Base-by-base conservation (phyloP, 2,113 vertebrate genomes). In the Neodon shergylaensis region DNA sequence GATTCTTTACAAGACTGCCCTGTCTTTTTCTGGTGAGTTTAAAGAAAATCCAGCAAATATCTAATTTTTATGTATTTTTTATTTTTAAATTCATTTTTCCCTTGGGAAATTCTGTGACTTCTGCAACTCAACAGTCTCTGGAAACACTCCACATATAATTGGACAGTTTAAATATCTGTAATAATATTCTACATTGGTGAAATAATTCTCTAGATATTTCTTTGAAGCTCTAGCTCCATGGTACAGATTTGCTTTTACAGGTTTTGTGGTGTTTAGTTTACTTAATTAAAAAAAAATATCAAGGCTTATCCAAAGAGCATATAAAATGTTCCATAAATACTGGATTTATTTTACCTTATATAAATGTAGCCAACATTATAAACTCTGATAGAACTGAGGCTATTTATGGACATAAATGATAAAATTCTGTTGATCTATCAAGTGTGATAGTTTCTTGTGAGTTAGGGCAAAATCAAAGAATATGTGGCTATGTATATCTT, bases 1-100 rank as follows among this genome's bases (percentile, higher is more conserved):
- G n/a, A 77, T 86, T 96, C 79, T 95, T 96, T 95, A 89, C 89
- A 92, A 89, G 66, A 52, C 65, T 21, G 47, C 52, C 86, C 78
- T 90, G 33, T 93, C 21, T 92, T 97, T 95, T 93, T 87, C 92
- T 72, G 44, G 94, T 92, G 61, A 91, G 61, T 86, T 79, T 85
- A 97, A 81, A 91, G 76, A 54, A 76, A 79, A 49, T 22, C 42
- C 79, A 39, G 10, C 95, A 92, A 94, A 83, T 92, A 87, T 68
- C 14, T 93, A 79, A 44, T 83, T 95, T 96, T 42, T 94, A 10
- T 66, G 36, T 87, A 17, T 58, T 72, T 6, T 42, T 42, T 16
- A 65, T 85, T 72, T 92, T 39, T 82, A 47, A 92, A 77, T 92
- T 83, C 5, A 26, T 89, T 94, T 8, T 65, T 16, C 14, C 66